Conservation (phyloP, 2,113 vertebrate genomes). For the Mungos mungo region DNA sequence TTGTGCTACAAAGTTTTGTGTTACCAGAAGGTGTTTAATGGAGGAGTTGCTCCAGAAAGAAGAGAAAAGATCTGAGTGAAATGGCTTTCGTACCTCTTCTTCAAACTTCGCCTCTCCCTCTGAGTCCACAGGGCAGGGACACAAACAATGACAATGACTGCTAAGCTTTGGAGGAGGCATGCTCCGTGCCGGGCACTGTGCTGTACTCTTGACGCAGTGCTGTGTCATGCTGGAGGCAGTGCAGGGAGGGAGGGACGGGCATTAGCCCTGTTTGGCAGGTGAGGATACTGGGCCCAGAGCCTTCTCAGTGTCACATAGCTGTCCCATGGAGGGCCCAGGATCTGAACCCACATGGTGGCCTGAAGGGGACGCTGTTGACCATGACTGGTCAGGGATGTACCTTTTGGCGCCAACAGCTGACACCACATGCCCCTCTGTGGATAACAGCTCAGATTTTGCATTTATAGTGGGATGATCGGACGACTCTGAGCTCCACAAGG, state of each 20-base stretch:
- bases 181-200: rapidly evolving
- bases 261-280: background rate
- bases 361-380: background rate
- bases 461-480: background rate
- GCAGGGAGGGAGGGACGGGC: background rate
- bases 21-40: background rate
- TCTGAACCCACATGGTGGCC: background rate
- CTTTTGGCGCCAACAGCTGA: rapidly evolving
- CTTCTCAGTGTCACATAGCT: background rate
- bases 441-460: background rate
- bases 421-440: rapidly evolving
- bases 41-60: background rate
- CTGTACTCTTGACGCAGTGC: rapidly evolving
- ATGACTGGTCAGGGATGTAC: rapidly evolving
- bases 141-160: rapidly evolving
- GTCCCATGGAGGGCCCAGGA: background rate
- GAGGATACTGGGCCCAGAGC: background rate
- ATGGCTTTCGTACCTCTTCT: background rate
- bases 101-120: background rate
- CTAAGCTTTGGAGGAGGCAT: rapidly evolving
- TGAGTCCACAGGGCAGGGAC: background rate
- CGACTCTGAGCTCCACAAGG: background rate
- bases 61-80: background rate
- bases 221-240: background rate
- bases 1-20: background rate